Conservation (phyloP, 2,888 invertebrate species). For the Girardia tigrina region DNA sequence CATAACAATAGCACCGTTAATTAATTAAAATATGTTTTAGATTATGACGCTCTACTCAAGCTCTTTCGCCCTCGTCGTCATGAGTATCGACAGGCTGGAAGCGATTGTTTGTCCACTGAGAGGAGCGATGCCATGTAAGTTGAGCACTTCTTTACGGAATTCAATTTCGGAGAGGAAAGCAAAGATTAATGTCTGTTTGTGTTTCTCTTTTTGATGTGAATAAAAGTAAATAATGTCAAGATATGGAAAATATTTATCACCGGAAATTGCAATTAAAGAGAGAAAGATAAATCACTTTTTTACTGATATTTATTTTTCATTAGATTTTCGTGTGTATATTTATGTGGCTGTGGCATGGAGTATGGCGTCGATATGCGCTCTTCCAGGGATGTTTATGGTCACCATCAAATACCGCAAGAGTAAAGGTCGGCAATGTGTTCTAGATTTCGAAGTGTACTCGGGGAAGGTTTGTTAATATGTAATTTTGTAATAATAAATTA, state of each 20-base stretch:
- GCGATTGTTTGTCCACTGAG: slow-evolving; percentile 14
- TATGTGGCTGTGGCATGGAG: neutral
- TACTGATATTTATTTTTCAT: neutral
- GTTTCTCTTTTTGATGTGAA: neutral
- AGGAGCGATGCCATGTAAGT: slow-evolving; percentile 8
- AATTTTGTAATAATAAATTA: neutral
- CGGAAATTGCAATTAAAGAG: neutral
- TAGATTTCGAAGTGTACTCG: neutral
- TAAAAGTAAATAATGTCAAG: neutral
- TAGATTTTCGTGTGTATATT: neutral
- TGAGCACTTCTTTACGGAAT: neutral
- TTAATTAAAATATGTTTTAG: neutral
- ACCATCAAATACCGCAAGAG: neutral
- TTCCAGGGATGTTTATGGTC: neutral
- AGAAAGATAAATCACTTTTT: neutral
- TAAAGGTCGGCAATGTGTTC: neutral
- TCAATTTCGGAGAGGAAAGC: neutral
- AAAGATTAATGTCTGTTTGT: neutral
- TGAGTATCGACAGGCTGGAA: slow-evolving; percentile 8
- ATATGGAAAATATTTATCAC: neutral
- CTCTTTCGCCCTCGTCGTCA: neutral
- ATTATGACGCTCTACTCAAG: slow-evolving; percentile 4
- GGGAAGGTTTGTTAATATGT: neutral
- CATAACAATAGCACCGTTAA: too few relatives aligned
- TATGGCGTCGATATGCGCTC: neutral